Conservation (phyloP, 2,888 invertebrate genomes). For the Eurois occulta region DNA sequence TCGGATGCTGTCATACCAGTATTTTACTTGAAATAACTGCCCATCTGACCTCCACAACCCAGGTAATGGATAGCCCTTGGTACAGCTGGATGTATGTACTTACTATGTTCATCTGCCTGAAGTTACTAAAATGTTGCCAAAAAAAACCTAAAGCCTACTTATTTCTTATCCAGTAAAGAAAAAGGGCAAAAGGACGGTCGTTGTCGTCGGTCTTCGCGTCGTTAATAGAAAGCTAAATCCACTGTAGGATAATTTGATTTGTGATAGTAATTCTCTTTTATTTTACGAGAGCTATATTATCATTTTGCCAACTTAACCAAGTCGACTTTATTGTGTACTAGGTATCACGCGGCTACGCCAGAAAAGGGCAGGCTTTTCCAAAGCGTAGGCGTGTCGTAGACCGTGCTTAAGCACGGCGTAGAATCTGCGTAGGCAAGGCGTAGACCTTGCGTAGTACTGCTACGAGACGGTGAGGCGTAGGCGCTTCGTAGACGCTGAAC, state of each 20-base stretch:
- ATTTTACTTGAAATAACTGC: background rate
- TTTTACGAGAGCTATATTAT: conserved; percentile 30
- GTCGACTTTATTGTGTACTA: conserved; percentile 9
- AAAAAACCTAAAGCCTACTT: conserved; percentile 9
- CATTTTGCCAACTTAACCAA: conserved; percentile 34
- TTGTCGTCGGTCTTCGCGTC: conserved; percentile 6
- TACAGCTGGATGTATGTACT: background rate
- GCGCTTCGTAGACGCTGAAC: background rate
- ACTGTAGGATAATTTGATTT: conserved; percentile 41
- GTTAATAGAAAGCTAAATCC: conserved; percentile 32
- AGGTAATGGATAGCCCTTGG: background rate
- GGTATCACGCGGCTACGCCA: background rate
- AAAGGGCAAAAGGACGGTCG: conserved; percentile 32
- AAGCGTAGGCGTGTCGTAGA: conserved; percentile 15
- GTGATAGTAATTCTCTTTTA: conserved; percentile 33
- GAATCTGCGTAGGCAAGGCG: background rate
- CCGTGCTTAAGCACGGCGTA: conserved; percentile 5
- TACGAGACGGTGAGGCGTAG: conserved; percentile 4
- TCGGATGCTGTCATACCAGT: background rate
- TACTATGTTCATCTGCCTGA: background rate
- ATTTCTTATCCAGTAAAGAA: conserved; percentile 16
- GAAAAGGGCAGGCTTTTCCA: background rate
- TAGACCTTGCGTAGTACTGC: conserved; percentile 2
- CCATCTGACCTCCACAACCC: background rate
- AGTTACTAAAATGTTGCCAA: background rate